Conservation (phyloP, 2,797 vertebrate species). For the Sparidentex hasta region DNA sequence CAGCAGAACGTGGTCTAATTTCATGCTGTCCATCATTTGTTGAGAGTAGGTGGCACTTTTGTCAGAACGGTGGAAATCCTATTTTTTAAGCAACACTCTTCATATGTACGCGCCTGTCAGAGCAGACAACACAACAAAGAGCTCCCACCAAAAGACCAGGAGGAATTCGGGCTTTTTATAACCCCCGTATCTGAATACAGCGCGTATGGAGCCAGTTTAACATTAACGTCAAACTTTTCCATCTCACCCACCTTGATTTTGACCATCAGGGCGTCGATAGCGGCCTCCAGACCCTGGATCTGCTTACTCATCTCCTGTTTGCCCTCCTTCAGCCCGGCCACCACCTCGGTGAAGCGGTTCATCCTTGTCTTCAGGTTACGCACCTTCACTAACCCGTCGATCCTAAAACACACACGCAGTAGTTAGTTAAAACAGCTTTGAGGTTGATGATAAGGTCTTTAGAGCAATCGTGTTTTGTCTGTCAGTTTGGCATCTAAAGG, state of each 20-base stretch:
- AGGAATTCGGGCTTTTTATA: neutral
- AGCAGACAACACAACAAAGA: constrained; percentile 15
- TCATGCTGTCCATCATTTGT: constrained; percentile 25
- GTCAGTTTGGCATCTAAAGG: too few relatives aligned
- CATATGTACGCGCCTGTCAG: neutral
- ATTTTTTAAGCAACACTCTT: constrained; percentile 17
- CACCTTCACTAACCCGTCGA: constrained; percentile 94
- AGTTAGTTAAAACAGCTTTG: neutral
- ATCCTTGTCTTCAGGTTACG: constrained; percentile 91
- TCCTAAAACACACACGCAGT: constrained; percentile 79
- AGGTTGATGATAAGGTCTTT: neutral
- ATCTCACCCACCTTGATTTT: constrained; percentile 92
- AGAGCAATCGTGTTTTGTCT: too few relatives aligned
- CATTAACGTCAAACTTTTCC: neutral
- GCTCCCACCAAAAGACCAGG: neutral
- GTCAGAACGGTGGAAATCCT: neutral
- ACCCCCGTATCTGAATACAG: neutral
- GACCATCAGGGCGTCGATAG: constrained; percentile 88
- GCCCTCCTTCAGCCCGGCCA: constrained; percentile 92
- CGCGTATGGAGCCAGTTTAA: rapidly evolving
- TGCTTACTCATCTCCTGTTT: constrained; percentile 93
- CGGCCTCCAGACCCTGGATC: constrained; percentile 89
- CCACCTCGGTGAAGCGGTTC: constrained; percentile 92
- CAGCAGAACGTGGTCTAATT: constrained; percentile 2
- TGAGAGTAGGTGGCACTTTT: constrained; percentile 1